Conservation (phyloP, 2,113 vertebrate species). For the Protomyctophum bolini region DNA sequence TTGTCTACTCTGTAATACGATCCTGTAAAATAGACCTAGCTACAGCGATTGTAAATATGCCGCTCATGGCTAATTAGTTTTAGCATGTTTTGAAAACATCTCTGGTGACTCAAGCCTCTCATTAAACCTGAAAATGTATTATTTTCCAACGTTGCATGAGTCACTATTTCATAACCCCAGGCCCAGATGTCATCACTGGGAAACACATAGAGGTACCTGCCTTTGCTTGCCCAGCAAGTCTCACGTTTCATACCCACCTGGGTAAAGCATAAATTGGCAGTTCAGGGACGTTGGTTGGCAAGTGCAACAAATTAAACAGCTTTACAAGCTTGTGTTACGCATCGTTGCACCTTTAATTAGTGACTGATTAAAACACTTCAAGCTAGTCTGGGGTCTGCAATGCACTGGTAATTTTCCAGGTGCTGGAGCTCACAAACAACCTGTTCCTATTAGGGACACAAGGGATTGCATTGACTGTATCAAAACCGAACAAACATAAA, state of each 20-base stretch:
- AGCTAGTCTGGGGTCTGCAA: conserved; percentile 19
- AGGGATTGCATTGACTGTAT: no score
- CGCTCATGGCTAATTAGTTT: conserved; percentile 34
- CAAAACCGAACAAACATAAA: no score
- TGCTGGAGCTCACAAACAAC: conserved; percentile 54
- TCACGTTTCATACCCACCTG: conserved; percentile 34
- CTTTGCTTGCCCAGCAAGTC: conserved; percentile 63
- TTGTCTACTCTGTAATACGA: no score
- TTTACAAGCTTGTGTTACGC: conserved; percentile 37
- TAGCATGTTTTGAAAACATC: conserved; percentile 22
- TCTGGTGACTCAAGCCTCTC: not conserved
- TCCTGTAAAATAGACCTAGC: no score
- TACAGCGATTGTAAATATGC: no score
- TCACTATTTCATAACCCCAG: conserved; percentile 27
- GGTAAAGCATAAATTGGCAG: conserved; percentile 60
- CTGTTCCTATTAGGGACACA: not conserved
- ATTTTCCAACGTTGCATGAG: conserved; percentile 57
- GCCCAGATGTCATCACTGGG: conserved; percentile 57
- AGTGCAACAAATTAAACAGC: conserved; percentile 44
- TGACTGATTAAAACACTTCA: conserved; percentile 49
- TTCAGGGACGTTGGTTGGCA: conserved; percentile 34
- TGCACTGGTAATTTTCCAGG: conserved; percentile 16
- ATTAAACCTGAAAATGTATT: conserved; percentile 54
- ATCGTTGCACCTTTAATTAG: conserved; percentile 33
- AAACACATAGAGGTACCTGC: conserved; percentile 76